Base-by-base conservation (phyloP, 1,140 invertebrate species). In the Mamestra configurata region DNA sequence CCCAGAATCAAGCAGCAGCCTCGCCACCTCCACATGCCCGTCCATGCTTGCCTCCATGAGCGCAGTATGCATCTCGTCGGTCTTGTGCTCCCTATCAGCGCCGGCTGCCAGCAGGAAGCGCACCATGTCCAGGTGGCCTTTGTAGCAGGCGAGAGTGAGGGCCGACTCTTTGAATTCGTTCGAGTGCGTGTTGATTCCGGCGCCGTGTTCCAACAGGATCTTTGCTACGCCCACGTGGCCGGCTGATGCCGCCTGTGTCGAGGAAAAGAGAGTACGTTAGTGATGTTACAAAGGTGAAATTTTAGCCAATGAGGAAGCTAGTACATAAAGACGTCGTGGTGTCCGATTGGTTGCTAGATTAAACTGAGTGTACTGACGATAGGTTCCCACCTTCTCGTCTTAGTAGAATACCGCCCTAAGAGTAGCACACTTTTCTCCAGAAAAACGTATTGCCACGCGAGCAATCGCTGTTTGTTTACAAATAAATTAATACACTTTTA, bases 31-130 rank as follows among this genome's bases (percentile, higher is more conserved):
- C 0, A 99, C 97, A 94, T 99, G 99, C 2, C 99, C 99, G 95
- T 99, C 99, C 99, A 99, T 99, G 37, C 98, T 99, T 24, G 99
- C 99, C 95, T 99, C 99, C 99, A 99, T 99, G 2, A 99, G 95
- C 27, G 99, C 99, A 1, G 99, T 99, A 95, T 99, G 99, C 99
- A 99, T 99, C 95, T 99, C 99, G 95, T 99, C 99, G 0, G 99
- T 99, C 96, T 99, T 99, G 96, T 99, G 98, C 95, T 99, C 98
- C 95, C 99, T 97, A 94, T 99, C 98, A 24, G 99, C 98, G 83
- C 99, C 98, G 84, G 98, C 98, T 85, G 98, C 98, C 70, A 99
- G 93, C 78, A 99, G 96, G 92, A 99, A 99, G 76, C 98, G 96
- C n/a, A 99, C 99, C 98, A 99, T 99, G 92, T 99, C 98, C 75